These are phyloP conservation scores for Acanthococcus lagerstroemiae DNA, from an alignment of 2,888 invertebrate genomes.

Conservation along the genomic window DNA sequence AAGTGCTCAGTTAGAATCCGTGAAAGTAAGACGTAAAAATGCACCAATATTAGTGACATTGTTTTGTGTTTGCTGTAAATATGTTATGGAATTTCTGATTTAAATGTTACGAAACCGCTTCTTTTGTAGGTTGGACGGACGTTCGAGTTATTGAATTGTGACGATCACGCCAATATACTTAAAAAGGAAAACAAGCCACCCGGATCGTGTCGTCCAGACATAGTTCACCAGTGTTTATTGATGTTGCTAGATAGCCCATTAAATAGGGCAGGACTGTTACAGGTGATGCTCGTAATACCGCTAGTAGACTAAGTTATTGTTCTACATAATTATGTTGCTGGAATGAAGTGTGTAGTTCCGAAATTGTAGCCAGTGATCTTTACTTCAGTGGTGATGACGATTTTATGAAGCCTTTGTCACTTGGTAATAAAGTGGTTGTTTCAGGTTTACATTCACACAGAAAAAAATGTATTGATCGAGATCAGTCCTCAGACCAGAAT, in stretches of 20 bases:
- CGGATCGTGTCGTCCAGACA: constrained; percentile 87
- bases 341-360: not conserved
- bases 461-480: constrained; percentile 86
- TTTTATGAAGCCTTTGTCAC: not conserved
- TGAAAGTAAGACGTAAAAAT: constrained; percentile 72
- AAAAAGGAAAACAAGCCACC: constrained; percentile 79
- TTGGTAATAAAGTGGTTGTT: constrained; percentile 35
- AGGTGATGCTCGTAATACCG: constrained; percentile 45
- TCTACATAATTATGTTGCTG: too few relatives aligned
- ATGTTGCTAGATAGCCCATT: constrained; percentile 97
- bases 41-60: constrained; percentile 18
- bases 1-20: constrained; percentile 88
- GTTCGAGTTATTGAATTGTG: constrained; percentile 87
- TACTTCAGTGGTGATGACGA: not conserved
- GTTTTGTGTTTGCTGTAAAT: not conserved
- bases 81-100: not conserved
- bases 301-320: constrained; percentile 1
- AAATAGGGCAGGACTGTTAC: constrained; percentile 89
- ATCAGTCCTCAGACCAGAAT: constrained; percentile 94
- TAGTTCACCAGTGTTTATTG: constrained; percentile 90
- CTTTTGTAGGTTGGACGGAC: constrained; percentile 64
- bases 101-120: not conserved
- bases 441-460: constrained; percentile 77
- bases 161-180: constrained; percentile 76
- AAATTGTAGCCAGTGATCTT: not conserved